Percentiles rank a stretch among this genome's conserved stretches.
Evolutionary conservation across 2,113 vertebrate genomes (phyloP).

Genomic region (Hymenochirus boettgeri): DNA sequence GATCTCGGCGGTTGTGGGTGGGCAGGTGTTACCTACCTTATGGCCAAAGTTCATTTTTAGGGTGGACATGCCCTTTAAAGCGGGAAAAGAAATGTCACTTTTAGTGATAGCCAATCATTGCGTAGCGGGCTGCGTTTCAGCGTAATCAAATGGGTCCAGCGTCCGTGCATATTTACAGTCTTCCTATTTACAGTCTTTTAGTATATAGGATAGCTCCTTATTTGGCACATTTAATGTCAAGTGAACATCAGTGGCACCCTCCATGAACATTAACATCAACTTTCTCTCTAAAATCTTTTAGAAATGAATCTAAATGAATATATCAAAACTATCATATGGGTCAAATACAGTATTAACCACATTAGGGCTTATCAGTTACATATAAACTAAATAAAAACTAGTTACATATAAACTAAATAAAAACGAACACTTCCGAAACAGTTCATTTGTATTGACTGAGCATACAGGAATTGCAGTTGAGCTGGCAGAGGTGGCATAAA

Average conservation of each 20-base stretch:
- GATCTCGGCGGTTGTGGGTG: no score
- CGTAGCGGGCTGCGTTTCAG: no score
- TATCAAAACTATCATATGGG: not conserved
- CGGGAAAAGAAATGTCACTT: no score
- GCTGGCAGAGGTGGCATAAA: not conserved
- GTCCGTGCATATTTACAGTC: no score
- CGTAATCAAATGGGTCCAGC: no score
- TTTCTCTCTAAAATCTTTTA: slow-evolving; percentile 16
- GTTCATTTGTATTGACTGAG: not conserved
- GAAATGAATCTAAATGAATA: slow-evolving; percentile 27
- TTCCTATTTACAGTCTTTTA: no score
- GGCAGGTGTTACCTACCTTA: no score
- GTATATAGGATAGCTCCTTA: slow-evolving; percentile 31
- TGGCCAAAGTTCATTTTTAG: no score
- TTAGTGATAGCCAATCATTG: no score
- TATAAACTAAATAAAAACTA: not conserved
- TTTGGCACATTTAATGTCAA: slow-evolving; percentile 32
- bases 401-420: not conserved
- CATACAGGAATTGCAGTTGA: not conserved
- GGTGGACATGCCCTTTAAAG: no score
- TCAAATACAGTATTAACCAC: slow-evolving; percentile 29
- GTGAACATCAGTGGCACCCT: slow-evolving; percentile 23
- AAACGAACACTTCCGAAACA: not conserved
- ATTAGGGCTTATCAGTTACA: slow-evolving; percentile 14
- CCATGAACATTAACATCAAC: slow-evolving; percentile 23